Evolutionary conservation across 64 coral and sea anemone species (phyloP), one percentile per base, ranked within the genome.

Genomic region (Catalaphyllia jardinei): DNA sequence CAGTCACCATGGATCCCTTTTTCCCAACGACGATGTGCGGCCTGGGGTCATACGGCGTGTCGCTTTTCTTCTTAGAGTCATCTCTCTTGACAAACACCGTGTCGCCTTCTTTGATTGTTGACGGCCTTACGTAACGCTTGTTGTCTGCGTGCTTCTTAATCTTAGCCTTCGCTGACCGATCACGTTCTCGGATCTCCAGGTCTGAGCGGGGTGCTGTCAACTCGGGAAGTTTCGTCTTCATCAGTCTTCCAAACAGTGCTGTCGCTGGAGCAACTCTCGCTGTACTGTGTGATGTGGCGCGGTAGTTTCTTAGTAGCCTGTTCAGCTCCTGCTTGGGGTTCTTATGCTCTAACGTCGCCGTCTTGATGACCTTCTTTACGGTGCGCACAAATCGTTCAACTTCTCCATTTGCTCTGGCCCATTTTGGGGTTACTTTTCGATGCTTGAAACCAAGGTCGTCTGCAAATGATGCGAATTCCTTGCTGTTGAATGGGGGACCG

Each of bases 61-160:
- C 78, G 17, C 78, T 73, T 59, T 91, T 83, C 60, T 61, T 81
- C 49, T 83, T 91, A 14, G 79, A 91, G 22, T 83, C 65, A 38
- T 91, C 89, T 29, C 89, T 27, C 28, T 84, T 91, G 31, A 91
- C 79, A 22, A 91, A 31, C 20, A 83, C 89, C 29, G 89, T 91
- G 57, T 91, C 89, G 15, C 89, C 89, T 57, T 83, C 89, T 62
- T 39, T 8, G 42, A 82, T 16, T 17, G 38, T 83, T 74, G 78
- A 73, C 16, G 89, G 62, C 67, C 74, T 51, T 25, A 75, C 39
- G 29, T 91, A 90, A 49, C 29, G 14, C 54, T 82, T 82, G 31
- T 14, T 83, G 59, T 91, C 89, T 27, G 89, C 89, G 67, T 91
- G 20, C 65, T 72, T 52, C 79, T 91, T 91, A 31, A 91, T 91